Evolutionary conservation across 2,888 invertebrate species (phyloP).

Genomic region (Romanomermis culicivorax): DNA sequence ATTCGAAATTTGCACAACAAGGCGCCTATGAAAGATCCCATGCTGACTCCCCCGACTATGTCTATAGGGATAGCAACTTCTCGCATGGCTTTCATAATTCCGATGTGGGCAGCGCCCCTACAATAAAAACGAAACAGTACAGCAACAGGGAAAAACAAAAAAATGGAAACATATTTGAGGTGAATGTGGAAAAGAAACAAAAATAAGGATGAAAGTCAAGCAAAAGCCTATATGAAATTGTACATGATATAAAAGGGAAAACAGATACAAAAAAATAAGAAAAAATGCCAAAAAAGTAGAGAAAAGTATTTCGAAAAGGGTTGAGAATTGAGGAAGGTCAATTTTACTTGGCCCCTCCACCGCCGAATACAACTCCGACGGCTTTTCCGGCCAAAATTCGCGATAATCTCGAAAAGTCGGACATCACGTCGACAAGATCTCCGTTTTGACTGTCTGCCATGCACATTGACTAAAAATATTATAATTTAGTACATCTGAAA

Average conservation of each 20-base stretch:
- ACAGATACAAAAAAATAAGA: too few species aligned
- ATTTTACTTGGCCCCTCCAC: constrained; percentile 78
- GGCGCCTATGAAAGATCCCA: constrained; percentile 93
- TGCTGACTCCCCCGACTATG: constrained; percentile 96
- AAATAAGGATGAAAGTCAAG: too few species aligned
- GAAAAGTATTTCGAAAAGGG: too few species aligned
- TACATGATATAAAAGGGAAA: too few species aligned
- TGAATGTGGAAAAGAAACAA: too few species aligned
- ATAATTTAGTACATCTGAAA: too few species aligned
- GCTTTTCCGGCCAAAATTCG: constrained; percentile 88
- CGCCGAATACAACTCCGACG: constrained; percentile 90
- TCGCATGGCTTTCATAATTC: constrained; percentile 81
- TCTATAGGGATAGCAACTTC: constrained; percentile 96
- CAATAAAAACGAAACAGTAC: constrained; percentile 22
- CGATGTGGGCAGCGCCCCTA: constrained; percentile 85
- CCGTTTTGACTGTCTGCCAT: too few species aligned
- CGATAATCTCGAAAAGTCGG: constrained; percentile 86
- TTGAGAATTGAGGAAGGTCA: too few species aligned
- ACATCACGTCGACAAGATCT: constrained; percentile 55
- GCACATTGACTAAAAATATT: not conserved
- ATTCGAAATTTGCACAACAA: constrained; percentile 57
- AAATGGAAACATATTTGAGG: too few species aligned
- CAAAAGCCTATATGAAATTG: too few species aligned
- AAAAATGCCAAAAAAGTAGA: too few species aligned
- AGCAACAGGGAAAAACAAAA: not conserved